Evolutionary conservation across 2,797 vertebrate genomes (phyloP).

Genomic region (Heterohyrax brucei): DNA sequence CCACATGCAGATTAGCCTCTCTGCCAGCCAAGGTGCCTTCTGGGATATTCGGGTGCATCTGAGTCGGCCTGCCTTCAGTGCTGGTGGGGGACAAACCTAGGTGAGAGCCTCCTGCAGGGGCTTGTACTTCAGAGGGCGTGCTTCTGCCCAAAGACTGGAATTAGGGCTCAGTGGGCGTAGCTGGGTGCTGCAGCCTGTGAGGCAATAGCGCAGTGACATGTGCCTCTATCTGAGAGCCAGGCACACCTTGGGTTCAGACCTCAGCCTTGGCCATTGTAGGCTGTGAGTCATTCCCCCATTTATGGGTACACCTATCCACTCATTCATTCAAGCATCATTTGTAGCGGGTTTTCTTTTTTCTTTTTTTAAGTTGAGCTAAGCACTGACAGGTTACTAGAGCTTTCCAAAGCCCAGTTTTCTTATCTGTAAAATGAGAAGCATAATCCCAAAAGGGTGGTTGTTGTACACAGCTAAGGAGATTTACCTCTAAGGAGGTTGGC

Average conservation of each 20-base stretch:
- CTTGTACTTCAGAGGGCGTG: background rate
- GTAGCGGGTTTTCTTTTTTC: background rate
- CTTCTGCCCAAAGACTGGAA: background rate
- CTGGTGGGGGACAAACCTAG: background rate
- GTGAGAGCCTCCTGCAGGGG: background rate
- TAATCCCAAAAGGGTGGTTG: background rate
- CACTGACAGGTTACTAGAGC: background rate
- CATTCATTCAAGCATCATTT: conserved; percentile 34
- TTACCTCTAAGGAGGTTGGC: background rate
- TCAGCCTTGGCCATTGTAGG: background rate
- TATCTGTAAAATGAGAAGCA: background rate
- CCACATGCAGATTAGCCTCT: conserved; percentile 80
- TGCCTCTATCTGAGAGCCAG: background rate
- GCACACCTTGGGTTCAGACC: background rate
- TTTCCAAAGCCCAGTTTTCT: conserved; percentile 31
- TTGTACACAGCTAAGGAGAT: background rate
- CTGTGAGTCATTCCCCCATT: background rate
- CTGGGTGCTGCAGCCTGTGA: background rate
- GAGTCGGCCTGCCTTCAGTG: conserved; percentile 37
- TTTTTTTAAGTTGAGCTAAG: background rate
- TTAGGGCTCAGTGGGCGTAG: background rate
- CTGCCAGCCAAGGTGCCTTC: conserved; percentile 53
- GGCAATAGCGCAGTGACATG: background rate
- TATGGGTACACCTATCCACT: background rate
- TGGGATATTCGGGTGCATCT: conserved; percentile 51